Evolutionary conservation across 2,888 invertebrate genomes (phyloP), one percentile per base, ranked within the genome.

Genomic region (Scaptomyza cyrtandrae): DNA sequence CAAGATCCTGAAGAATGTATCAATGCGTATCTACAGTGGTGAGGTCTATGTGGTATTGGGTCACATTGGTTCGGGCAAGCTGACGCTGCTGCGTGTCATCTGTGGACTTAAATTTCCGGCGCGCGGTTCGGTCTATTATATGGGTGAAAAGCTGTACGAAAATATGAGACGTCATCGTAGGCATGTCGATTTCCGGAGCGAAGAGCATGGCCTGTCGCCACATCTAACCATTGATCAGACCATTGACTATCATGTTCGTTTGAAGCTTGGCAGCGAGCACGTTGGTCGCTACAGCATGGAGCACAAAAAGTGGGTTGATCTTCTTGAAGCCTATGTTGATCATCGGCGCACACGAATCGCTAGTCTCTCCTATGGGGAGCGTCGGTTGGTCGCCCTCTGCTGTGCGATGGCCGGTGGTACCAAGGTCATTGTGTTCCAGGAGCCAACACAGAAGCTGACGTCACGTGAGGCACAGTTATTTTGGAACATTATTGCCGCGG

Each of bases 1-100:
- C 0, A 78, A 77, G 35, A 61, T 84, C 5, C 39, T 90, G 5
- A 89, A 80, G 64, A 86, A 89, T 43, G 37, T 90, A 3, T 84
- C 89, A 0, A 41, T 90, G 69, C 80, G 84, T n/a, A 44, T 88
- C 10, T 90, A 83, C 55, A 77, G 66, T 33, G 88, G 90, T n/a
- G 90, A 91, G 69, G 77, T 91, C 4, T 84, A 77, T 1, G 97
- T 96, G 6, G 86, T 96, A 16, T 92, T 97, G 27, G 96, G 96
- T 0, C 96, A 96, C 54, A 84, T 88, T 61, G 97, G 98, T 2
- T 97, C 98, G 49, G 98, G 98, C 5, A 98, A 98, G 93, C 96
- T 97, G 1, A 97, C 98, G 0, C 96, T 97, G 6, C 96, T 98
- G 93, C 96, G 96, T 0, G 96, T 98, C 94, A 92, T 98, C 48